Percentiles rank a stretch among this genome's conserved stretches.
Evolutionary conservation across 2,113 vertebrate species (phyloP).

Genomic region (Hyla sarda): DNA sequence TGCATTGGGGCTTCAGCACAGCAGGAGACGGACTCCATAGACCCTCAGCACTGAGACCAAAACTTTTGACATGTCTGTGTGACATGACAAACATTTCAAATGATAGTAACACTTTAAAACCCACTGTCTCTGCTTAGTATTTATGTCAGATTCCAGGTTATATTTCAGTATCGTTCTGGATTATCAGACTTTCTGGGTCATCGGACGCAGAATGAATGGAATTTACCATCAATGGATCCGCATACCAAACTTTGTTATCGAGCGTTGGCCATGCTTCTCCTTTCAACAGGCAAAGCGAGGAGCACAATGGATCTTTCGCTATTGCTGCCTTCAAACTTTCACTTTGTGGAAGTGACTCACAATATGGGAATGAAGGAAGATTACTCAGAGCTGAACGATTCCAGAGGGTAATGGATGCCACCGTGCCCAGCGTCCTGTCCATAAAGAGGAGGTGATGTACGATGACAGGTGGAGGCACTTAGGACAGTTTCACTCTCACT

Average conservation of each 20-base stretch:
- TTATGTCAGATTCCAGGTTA: background rate
- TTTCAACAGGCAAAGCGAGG: background rate
- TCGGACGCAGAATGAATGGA: background rate
- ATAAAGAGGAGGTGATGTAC: background rate
- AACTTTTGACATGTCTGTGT: no score
- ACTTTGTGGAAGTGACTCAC: constrained; percentile 54
- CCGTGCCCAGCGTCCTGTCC: background rate
- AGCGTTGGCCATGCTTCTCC: background rate
- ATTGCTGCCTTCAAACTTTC: constrained; percentile 32
- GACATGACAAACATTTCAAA: no score
- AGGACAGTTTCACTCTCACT: background rate
- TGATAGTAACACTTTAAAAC: no score
- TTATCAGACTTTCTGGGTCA: background rate
- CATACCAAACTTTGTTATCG: background rate
- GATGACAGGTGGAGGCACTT: constrained; percentile 8
- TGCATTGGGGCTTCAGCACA: no score
- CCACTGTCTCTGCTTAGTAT: no score
- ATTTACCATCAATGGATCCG: background rate
- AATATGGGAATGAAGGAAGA: constrained; percentile 21
- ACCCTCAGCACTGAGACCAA: no score
- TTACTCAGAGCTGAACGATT: constrained; percentile 34
- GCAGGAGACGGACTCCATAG: no score
- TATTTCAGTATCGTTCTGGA: background rate
- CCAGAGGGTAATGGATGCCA: constrained; percentile 20
- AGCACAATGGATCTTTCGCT: background rate